Percentiles rank a stretch among this genome's conserved stretches.
Conservation (phyloP, 2,113 vertebrate genomes). For the Mesoclemmys tuberculata region DNA sequence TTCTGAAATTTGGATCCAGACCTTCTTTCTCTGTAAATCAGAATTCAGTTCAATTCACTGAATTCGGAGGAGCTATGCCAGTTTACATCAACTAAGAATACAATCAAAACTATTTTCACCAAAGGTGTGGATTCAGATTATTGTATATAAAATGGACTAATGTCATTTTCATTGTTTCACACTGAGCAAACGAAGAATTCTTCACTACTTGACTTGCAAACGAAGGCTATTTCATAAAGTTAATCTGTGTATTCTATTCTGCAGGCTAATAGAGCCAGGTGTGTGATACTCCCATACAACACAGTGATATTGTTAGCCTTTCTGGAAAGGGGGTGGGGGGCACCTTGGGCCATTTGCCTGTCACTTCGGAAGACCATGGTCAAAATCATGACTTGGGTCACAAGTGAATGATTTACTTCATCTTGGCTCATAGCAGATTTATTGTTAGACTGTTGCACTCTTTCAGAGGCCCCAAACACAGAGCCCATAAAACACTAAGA, state of each 20-base stretch:
- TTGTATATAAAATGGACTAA: background rate
- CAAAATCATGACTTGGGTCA: background rate
- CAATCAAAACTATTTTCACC: background rate
- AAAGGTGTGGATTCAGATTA: background rate
- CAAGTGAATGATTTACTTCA: background rate
- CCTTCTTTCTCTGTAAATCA: conserved; percentile 27
- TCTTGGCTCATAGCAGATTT: background rate
- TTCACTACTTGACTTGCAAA: background rate
- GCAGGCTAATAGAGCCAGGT: accelerated
- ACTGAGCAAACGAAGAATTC: background rate
- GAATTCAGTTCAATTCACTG: conserved; percentile 57
- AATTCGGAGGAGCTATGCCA: conserved; percentile 49
- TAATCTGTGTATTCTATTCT: accelerated
- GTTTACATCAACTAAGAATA: conserved; percentile 61
- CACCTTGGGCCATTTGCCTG: accelerated
- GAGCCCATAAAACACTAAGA: accelerated
- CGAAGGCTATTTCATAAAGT: background rate
- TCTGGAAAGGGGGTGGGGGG: accelerated
- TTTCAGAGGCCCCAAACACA: background rate
- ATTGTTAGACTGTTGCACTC: background rate
- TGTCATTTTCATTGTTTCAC: background rate
- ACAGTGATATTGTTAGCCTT: accelerated
- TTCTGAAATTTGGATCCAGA: conserved; percentile 47
- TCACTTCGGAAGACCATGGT: accelerated
- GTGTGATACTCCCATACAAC: accelerated